phyloP scores from a whole-genome alignment of 1,140 invertebrate genomes.

The Hormaphis cornu region DNA sequence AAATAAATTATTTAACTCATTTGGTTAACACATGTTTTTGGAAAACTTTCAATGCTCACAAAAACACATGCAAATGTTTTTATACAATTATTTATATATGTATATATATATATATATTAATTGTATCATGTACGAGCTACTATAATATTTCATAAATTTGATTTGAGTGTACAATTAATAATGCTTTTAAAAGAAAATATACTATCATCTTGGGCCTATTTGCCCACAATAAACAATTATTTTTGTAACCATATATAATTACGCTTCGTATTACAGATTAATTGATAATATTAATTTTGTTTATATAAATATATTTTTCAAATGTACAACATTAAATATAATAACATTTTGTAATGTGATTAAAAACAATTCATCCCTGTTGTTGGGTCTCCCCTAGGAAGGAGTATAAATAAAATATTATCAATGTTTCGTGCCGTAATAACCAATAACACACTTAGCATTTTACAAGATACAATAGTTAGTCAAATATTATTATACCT shows the following conservation, averaged over 20 bases:
- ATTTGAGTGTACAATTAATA: constrained; percentile 13
- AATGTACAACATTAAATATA: constrained; percentile 28
- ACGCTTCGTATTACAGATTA: not conserved
- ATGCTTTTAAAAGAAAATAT: constrained; percentile 8
- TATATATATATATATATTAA: not conserved
- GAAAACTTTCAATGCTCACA: not conserved
- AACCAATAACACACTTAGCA: not conserved
- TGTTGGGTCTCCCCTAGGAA: constrained; percentile 1
- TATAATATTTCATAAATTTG: constrained; percentile 23
- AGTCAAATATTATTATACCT: not conserved
- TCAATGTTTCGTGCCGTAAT: not conserved
- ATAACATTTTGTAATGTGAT: constrained; percentile 3
- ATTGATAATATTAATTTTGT: constrained; percentile 1
- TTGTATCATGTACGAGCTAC: not conserved
- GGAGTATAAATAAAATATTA: constrained; percentile 6
- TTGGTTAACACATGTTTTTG: not conserved
- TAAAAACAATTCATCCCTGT: constrained; percentile 28
- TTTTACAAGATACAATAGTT: not conserved
- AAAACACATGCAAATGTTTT: not conserved
- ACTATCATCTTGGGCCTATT: not conserved
- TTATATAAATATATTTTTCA: constrained; percentile 25
- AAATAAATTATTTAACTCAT: not conserved
- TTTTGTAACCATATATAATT: constrained; percentile 1
- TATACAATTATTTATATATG: not conserved
- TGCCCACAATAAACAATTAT: not conserved